Base-by-base conservation (phyloP, 2,113 vertebrate species). In the Notarius lentiginosus region DNA sequence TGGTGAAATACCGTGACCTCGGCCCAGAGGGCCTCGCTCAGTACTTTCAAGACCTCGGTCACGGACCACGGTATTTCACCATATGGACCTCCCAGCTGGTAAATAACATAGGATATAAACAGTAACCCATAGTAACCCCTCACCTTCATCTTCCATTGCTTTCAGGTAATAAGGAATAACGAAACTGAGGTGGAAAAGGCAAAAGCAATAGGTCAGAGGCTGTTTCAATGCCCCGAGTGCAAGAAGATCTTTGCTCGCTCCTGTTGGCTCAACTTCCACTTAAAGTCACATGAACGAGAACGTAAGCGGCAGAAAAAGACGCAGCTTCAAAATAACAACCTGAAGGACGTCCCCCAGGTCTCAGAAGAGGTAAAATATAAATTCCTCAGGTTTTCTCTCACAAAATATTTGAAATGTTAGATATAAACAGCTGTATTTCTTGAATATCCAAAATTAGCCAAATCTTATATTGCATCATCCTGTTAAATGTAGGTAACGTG, bases 141-240 rank as follows among this genome's bases (percentile, higher is more conserved):
- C 72, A 75, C 20, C 20, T 73, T 34, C 4, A 9, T 20, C 77
- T 10, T 60, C 55, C 55, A 60, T 47, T 86, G 22, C 27, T 86
- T 68, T 41, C 63, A 86, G 84, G 58, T 51, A 56, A 65, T 84
- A 61, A 80, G 61, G 66, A 68, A 65, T 56, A 85, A 81, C 1
- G 70, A 88, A 73, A 73, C 79, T 0, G 72, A 61, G n/a, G 24
- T 80, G 58, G 47, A 77, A 66, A 88, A 27, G 51, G 81, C 76
- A 24, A 51, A 22, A 55, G 51, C 51, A n/a, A 77, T 27, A 77
- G 73, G 79, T 47, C 83, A 61, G 30, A 56, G 51, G 6, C 7
- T 11, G 34, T 76, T 60, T 86, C 66, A 65, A 63, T 90, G 87
- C 60, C 82, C 82, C 10, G 49, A 82, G 22, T 90, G 89, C 49